Evolutionary conservation across 2,797 vertebrate species (phyloP), one percentile per base, ranked within the genome.

Genomic region (Botia almorhae): DNA sequence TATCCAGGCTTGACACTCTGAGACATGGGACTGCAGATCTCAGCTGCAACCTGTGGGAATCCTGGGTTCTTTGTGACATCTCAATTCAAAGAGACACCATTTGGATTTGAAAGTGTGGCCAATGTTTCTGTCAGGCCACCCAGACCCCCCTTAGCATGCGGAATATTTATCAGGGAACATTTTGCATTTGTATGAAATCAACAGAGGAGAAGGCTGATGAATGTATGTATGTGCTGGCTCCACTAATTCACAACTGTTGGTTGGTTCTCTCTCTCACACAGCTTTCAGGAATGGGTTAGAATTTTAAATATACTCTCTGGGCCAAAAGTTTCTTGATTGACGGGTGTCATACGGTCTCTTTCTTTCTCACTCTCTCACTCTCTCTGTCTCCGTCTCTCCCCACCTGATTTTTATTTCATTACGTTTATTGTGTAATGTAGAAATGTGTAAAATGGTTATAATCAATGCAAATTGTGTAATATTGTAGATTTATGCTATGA

Each of bases 111-210:
- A 78, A 84, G 73, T 46, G 80, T 65, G 23, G 36, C 70, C 68
- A 73, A 56, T 76, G 43, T 53, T 71, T 70, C n/a, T 72, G 78
- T 76, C 64, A 76, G 70, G 67, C 60, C 76, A 56, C 72, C 55
- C 65, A 55, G 71, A 76, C 72, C 55, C 69, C 64, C 56, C 64
- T 43, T 26, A 43, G 75, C 71, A 50, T 61, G 43, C 36, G 36
- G 76, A 86, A 86, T 84, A 82, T 87, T 85, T 80, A 79, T 84
- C 50, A 84, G 74, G 69, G 51, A 80, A 82, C 63, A 69, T 73
- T 64, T 78, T 82, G 74, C 61, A 82, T 87, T 76, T 81, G 71
- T 83, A 51, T 65, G 76, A 84, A 81, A 76, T 77, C 78, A 81
- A 79, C 70, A 84, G 51, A 80, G 76, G 63, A 75, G 76, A 69